phyloP scores from a whole-genome alignment of 2,888 invertebrate species.

The Erynnis tages region DNA sequence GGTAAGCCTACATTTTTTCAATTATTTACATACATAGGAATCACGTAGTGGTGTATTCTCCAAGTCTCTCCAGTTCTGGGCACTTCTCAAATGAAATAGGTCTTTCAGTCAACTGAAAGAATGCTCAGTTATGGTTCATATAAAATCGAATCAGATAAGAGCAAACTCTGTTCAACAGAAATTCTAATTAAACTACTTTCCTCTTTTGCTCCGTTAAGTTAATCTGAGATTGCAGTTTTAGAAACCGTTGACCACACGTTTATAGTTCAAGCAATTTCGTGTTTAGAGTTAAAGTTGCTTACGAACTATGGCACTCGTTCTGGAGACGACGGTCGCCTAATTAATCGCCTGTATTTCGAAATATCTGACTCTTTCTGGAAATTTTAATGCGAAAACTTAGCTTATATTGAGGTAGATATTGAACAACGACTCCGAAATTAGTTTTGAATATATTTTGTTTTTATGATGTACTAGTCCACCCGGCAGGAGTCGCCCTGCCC shows the following conservation, averaged over 20 bases:
- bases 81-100: too few species aligned
- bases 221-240: constrained; percentile 8
- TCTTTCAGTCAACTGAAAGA: too few species aligned
- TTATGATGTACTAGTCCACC: too few species aligned
- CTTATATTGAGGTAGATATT: too few species aligned
- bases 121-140: too few species aligned
- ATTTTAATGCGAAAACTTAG: neutral
- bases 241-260: constrained; percentile 6
- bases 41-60: too few species aligned
- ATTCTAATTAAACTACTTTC: neutral
- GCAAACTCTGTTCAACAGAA: constrained; percentile 3
- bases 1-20: too few species aligned
- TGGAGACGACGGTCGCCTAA: neutral
- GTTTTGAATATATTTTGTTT: too few species aligned
- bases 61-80: too few species aligned
- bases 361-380: neutral
- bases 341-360: neutral
- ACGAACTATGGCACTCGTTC: neutral
- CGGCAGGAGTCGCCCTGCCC: too few species aligned
- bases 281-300: constrained; percentile 2
- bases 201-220: constrained; percentile 3
- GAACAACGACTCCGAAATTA: too few species aligned
- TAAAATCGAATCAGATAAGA: neutral
- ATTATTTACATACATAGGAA: too few species aligned
- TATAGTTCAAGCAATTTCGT: constrained; percentile 10